Evolutionary conservation across 2,888 invertebrate genomes (phyloP).

Genomic region (Agrochola circellaris): DNA sequence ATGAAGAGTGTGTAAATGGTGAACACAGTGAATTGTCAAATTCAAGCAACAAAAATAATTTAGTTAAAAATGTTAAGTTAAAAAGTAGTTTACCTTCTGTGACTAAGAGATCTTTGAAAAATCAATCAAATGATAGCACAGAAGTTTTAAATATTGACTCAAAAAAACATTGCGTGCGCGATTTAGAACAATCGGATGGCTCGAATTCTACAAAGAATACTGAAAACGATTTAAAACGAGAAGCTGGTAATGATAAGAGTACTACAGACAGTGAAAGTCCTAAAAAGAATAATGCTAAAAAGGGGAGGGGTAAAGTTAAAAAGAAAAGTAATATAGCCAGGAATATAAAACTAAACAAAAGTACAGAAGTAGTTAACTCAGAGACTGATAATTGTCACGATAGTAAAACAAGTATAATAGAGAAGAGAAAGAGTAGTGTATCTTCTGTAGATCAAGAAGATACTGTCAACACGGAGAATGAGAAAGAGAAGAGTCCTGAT

Average conservation of each 20-base stretch:
- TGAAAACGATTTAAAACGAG: conserved; percentile 77
- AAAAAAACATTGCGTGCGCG: conserved; percentile 86
- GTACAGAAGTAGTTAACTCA: conserved; percentile 78
- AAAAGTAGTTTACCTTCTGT: conserved; percentile 77
- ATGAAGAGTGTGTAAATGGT: conserved; percentile 84
- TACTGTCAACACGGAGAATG: conserved; percentile 72
- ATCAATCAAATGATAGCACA: conserved; percentile 82
- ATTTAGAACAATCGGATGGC: conserved; percentile 79
- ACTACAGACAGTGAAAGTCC: conserved; percentile 78
- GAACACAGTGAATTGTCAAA: conserved; percentile 78
- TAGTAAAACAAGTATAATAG: conserved; percentile 86
- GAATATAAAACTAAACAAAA: conserved; percentile 77
- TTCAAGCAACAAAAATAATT: conserved; percentile 78
- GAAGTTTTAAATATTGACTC: conserved; percentile 82
- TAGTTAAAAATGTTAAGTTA: conserved; percentile 80
- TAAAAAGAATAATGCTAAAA: conserved; percentile 81
- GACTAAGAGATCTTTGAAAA: conserved; percentile 83
- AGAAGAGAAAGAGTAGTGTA: conserved; percentile 87
- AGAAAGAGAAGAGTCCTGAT: conserved; percentile 79
- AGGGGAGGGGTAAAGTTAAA: conserved; percentile 82
- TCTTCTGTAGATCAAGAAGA: conserved; percentile 86
- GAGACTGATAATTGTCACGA: conserved; percentile 83
- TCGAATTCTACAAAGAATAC: conserved; percentile 76
- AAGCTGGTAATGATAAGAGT: conserved; percentile 81
- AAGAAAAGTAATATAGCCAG: conserved; percentile 78